Percentiles rank a stretch among this genome's conserved stretches.
Conservation (phyloP, 2,113 vertebrate species). For the Lonchura striata region DNA sequence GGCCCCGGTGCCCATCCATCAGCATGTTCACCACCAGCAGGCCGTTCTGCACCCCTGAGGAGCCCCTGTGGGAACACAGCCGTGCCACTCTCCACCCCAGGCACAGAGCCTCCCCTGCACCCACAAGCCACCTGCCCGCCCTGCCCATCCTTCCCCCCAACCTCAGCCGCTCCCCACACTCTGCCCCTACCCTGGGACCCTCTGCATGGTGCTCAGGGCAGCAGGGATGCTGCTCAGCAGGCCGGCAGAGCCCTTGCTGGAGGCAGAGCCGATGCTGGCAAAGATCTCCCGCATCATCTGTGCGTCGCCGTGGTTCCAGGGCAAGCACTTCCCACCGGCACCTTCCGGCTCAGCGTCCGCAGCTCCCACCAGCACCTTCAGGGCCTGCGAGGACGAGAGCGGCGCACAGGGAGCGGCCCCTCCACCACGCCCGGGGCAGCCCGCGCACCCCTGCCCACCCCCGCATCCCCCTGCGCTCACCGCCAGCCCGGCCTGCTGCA, state of each 20-base stretch:
- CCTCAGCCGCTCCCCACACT: fast-evolving
- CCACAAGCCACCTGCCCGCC: neutral
- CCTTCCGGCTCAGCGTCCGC: constrained; percentile 76
- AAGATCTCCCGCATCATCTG: constrained; percentile 95
- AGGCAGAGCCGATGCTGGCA: constrained; percentile 92
- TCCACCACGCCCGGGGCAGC: fast-evolving
- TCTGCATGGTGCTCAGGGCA: constrained; percentile 85
- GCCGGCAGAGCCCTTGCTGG: constrained; percentile 75
- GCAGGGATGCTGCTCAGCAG: constrained; percentile 82
- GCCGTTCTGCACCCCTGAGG: constrained; percentile 82
- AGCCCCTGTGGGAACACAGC: constrained; percentile 71
- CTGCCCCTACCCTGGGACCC: constrained; percentile 77
- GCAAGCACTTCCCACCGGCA: constrained; percentile 28
- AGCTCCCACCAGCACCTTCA: constrained; percentile 90
- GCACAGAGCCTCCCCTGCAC: neutral
- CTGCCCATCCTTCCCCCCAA: fast-evolving
- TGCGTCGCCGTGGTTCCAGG: constrained; percentile 78
- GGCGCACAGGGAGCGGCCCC: neutral
- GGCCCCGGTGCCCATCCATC: constrained; percentile 83
- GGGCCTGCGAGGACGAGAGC: constrained; percentile 67
- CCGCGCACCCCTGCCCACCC: neutral
- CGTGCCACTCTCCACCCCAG: fast-evolving
- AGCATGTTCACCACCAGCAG: constrained; percentile 87
- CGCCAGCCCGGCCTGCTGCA: constrained; percentile 88
- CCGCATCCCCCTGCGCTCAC: constrained; percentile 67